Conservation (phyloP, 2,113 vertebrate genomes). For the Callaeas wilsoni region DNA sequence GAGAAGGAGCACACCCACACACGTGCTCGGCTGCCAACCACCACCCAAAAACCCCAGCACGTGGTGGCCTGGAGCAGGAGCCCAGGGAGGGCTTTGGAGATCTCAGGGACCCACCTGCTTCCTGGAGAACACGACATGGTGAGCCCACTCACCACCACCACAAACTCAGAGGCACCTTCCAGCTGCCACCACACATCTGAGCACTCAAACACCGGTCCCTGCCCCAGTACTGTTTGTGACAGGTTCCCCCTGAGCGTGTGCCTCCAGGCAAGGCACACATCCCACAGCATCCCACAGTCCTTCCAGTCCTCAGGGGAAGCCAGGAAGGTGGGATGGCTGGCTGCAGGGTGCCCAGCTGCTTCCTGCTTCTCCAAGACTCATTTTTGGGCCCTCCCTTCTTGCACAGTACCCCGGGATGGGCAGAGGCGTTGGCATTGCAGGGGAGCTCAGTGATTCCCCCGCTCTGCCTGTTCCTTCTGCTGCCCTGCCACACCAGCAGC, state of each 20-base stretch:
- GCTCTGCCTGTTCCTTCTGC: not conserved
- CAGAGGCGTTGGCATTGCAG: not conserved
- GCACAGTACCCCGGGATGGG: not conserved
- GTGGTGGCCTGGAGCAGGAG: rapidly evolving
- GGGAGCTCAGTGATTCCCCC: not conserved
- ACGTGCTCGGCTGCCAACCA: not conserved
- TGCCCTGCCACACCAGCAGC: not conserved
- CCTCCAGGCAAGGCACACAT: rapidly evolving
- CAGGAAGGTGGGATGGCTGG: not conserved
- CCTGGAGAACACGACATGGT: rapidly evolving
- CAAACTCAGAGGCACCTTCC: not conserved
- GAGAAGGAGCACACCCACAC: rapidly evolving
- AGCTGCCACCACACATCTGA: not conserved
- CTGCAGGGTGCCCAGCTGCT: not conserved
- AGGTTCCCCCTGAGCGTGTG: rapidly evolving
- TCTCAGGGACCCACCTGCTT: rapidly evolving
- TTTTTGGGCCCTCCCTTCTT: not conserved
- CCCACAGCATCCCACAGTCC: rapidly evolving
- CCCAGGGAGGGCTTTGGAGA: not conserved
- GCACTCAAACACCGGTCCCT: rapidly evolving
- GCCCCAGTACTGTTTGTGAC: not conserved
- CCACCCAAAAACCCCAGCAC: no score
- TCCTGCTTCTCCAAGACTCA: not conserved
- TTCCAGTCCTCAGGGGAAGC: not conserved
- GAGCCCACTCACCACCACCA: not conserved